These are phyloP conservation scores for Thera britannica DNA, from an alignment of 2,888 invertebrate species.

Conservation along the genomic window DNA sequence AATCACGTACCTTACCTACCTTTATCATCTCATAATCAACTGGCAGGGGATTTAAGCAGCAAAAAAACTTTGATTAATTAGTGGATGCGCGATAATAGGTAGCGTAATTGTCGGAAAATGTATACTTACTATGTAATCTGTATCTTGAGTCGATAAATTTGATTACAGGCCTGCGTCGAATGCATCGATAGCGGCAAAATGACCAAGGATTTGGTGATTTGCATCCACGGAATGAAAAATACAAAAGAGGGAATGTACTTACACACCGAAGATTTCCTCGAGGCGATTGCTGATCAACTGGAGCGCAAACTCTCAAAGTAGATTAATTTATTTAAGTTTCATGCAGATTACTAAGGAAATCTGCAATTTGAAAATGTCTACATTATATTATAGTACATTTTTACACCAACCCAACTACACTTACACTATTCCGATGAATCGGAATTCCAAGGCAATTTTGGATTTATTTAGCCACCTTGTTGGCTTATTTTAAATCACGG, in stretches of 20 bases:
- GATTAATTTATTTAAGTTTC: constrained; percentile 31
- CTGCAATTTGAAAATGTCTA: constrained; percentile 20
- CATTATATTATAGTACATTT: neutral
- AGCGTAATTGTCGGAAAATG: too few relatives aligned
- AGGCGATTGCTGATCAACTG: constrained; percentile 90
- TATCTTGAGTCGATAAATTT: constrained; percentile 26
- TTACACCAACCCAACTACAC: neutral
- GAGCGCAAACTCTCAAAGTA: constrained; percentile 79
- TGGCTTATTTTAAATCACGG: too few relatives aligned
- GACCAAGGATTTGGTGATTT: constrained; percentile 95
- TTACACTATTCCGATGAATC: too few relatives aligned
- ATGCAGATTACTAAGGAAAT: constrained; percentile 29
- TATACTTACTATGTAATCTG: too few relatives aligned
- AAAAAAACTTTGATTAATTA: neutral
- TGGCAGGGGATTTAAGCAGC: neutral
- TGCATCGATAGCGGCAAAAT: constrained; percentile 93
- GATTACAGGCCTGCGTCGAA: constrained; percentile 89
- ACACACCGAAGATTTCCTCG: constrained; percentile 93
- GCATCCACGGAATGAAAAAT: constrained; percentile 92
- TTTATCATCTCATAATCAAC: neutral
- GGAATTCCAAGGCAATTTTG: neutral
- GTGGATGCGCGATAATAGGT: neutral
- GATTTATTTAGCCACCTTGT: too few relatives aligned
- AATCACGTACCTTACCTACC: too few relatives aligned
- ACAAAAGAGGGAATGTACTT: constrained; percentile 93